Conservation (phyloP, 2,797 vertebrate genomes). For the Melanogrammus aeglefinus region DNA sequence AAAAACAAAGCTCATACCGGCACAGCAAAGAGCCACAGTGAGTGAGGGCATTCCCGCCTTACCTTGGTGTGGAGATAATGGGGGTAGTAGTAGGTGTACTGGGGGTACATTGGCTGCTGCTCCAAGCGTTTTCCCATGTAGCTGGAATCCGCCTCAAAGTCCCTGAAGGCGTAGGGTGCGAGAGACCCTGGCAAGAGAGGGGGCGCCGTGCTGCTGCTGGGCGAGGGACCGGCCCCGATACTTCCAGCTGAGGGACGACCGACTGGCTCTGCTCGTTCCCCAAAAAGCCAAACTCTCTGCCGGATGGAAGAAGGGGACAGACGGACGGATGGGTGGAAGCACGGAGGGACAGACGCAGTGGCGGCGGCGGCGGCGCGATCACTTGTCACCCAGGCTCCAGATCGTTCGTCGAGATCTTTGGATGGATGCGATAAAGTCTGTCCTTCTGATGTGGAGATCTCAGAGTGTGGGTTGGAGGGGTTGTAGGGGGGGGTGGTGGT, state of each 20-base stretch:
- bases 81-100: constrained; percentile 99
- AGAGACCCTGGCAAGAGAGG: constrained; percentile 20
- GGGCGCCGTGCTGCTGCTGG: constrained; percentile 11
- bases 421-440: no score
- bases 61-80: constrained; percentile 98
- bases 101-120: constrained; percentile 99
- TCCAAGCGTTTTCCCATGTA: constrained; percentile 99
- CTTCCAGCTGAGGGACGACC: neutral
- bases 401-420: constrained; percentile 11
- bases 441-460: no score
- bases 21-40: neutral
- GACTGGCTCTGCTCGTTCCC: no score
- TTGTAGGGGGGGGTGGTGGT: no score
- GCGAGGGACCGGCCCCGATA: constrained; percentile 18
- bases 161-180: constrained; percentile 77
- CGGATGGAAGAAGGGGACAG: neutral
- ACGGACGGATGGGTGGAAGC: constrained; percentile 8
- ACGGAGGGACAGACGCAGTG: constrained; percentile 37
- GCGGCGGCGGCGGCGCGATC: constrained; percentile 44
- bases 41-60: constrained; percentile 55
- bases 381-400: constrained; percentile 37
- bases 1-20: constrained; percentile 37
- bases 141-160: constrained; percentile 89
- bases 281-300: no score
- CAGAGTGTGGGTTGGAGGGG: no score